Evolutionary conservation across 2,888 invertebrate species (phyloP).

Genomic region (Caenorhabditis sp.): DNA sequence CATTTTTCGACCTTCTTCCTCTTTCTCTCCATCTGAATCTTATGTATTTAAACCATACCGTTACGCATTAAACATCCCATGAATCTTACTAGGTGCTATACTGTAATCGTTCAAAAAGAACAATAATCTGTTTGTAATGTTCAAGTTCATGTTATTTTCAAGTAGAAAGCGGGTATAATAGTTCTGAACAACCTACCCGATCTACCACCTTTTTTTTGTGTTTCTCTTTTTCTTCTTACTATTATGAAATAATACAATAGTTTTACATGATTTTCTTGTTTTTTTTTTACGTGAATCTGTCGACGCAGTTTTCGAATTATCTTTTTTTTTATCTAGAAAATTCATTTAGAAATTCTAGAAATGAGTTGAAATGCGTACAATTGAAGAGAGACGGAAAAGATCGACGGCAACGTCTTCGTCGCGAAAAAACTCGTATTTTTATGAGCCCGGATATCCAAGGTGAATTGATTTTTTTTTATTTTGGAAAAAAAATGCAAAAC

Average conservation of each 20-base stretch:
- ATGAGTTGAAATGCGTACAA: slow-evolving; percentile 11
- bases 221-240: too few species aligned
- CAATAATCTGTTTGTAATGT: neutral
- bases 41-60: neutral
- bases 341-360: neutral
- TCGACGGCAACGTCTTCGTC: slow-evolving; percentile 11
- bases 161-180: neutral
- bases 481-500: neutral
- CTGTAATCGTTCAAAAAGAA: too few species aligned
- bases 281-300: slow-evolving; percentile 12
- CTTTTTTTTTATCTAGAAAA: neutral
- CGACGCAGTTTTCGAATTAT: slow-evolving; percentile 8
- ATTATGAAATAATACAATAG: slow-evolving; percentile 15
- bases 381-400: slow-evolving; percentile 1
- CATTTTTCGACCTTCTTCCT: too few species aligned
- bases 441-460: slow-evolving; percentile 31
- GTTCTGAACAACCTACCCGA: neutral
- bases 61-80: neutral
- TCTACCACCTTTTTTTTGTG: slow-evolving; percentile 3
- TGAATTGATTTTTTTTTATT: neutral
- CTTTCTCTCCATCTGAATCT: neutral
- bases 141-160: neutral
- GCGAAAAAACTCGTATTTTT: slow-evolving; percentile 5
- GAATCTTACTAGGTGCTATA: neutral
- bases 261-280: neutral